Base-by-base conservation (phyloP, 2,113 vertebrate species). In the Daboia siamensis region DNA sequence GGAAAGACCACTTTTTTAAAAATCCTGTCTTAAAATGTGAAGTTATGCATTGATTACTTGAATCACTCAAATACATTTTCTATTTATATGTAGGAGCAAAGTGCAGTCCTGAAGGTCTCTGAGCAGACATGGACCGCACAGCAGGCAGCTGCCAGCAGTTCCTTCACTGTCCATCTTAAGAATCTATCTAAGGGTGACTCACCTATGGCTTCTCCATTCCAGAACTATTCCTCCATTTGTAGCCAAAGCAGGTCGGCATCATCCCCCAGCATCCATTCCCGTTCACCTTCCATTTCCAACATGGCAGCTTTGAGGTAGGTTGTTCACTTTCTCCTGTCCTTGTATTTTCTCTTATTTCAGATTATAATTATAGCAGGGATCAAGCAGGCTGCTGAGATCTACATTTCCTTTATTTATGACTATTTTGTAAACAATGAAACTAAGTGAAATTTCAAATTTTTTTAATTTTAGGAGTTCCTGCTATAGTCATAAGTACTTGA, bases 301-400 rank as follows among this genome's bases (percentile, higher is more conserved):
- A 99, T 99, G 99, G 99, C 99, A 3, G 99, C 99, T 64, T 96
- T 99, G 87, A 99, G 99, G 98, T 98, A 85, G 21, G 96, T 48
- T 21, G 29, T 6, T 10, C 12, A 87, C 11, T 23, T 88, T 11
- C 26, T 59, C 12, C 5, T 29, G 5, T 69, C 54, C 46, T 33
- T 33, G 12, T 44, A 15, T 9, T 92, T 24, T 39, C 52, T 80
- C n/a, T 74, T 44, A 20, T 69, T 23, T 21, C 59, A 46, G 20
- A 56, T 88, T 59, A n/a, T 33, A 5, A 61, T 44, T 23, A 21
- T 44, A 21, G 33, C 74, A 39, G 39, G 26, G 46, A 61, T 88
- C 46, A 21, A 9, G 10, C 54, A 24, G 61, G 51, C 51, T 87
- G 61, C 91, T 80, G 55, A 91, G 26, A 91, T 12, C 56, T 33